phyloP scores from a whole-genome alignment of 2,888 invertebrate species.

The Cyclophora albipunctata region DNA sequence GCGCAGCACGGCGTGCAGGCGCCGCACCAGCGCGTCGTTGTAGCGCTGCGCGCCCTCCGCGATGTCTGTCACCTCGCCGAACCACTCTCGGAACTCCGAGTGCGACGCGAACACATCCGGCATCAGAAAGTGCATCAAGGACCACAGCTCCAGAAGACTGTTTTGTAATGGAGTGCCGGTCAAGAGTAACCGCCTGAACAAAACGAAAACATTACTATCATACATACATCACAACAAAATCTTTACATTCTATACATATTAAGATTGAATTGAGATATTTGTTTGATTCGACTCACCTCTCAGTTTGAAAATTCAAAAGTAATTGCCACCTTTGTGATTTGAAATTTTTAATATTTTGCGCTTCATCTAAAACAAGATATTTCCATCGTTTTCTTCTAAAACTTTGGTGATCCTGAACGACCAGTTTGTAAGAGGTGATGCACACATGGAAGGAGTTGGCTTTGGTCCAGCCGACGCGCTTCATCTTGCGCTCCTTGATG shows the following conservation, averaged over 20 bases:
- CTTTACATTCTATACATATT: too few relatives aligned
- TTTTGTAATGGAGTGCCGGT: conserved; percentile 98
- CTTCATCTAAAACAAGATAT: conserved; percentile 97
- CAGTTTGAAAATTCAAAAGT: conserved; percentile 94
- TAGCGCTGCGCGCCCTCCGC: conserved; percentile 42
- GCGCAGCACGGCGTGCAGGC: conserved; percentile 80
- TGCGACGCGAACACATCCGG: conserved; percentile 97
- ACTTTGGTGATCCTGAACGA: conserved; percentile 98
- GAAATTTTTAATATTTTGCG: conserved; percentile 99
- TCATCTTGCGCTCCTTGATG: conserved; percentile 94
- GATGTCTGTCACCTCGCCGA: conserved; percentile 89
- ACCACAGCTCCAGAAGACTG: conserved; percentile 97
- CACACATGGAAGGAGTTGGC: conserved; percentile 98
- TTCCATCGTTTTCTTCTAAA: conserved; percentile 99
- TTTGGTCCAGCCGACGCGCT: conserved; percentile 97
- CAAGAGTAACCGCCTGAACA: conserved; percentile 84
- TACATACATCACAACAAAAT: not conserved
- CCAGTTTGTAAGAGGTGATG: conserved; percentile 98
- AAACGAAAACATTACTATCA: not conserved
- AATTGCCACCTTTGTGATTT: conserved; percentile 99
- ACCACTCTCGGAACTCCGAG: conserved; percentile 98
- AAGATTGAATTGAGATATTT: too few relatives aligned
- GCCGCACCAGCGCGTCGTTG: conserved; percentile 52
- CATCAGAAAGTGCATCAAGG: conserved; percentile 98
- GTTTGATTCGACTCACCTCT: conserved; percentile 76